Percentiles rank a stretch among this genome's conserved stretches.
Conservation (phyloP, 2,888 invertebrate species). For the Drosophila rellima region DNA sequence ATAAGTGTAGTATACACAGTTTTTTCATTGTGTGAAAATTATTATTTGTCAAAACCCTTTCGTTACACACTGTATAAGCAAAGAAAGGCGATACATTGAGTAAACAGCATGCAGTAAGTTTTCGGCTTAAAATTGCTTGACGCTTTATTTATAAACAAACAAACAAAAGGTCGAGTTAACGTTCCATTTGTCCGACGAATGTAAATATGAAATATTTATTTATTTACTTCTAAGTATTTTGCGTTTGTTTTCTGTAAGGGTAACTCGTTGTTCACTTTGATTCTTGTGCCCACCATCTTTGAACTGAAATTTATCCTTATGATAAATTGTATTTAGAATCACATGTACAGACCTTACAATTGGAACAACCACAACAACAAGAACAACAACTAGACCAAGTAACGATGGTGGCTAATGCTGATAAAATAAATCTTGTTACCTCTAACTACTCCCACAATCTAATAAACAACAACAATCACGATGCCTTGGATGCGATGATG, state of each 20-base stretch:
- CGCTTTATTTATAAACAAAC: not conserved
- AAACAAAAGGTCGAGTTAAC: not conserved
- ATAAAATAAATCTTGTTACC: conserved; percentile 86
- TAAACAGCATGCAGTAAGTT: conserved; percentile 4
- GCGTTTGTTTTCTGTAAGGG: conserved; percentile 29
- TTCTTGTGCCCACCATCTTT: conserved; percentile 59
- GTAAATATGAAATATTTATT: conserved; percentile 2
- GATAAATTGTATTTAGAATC: conserved; percentile 86
- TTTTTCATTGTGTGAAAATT: too few relatives aligned
- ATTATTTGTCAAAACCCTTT: not conserved
- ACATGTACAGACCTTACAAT: conserved; percentile 87
- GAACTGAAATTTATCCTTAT: conserved; percentile 79
- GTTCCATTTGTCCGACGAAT: not conserved
- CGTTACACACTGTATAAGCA: not conserved
- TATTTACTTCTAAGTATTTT: too few relatives aligned
- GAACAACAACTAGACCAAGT: conserved; percentile 86
- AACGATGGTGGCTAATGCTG: conserved; percentile 86
- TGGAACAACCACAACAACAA: conserved; percentile 83
- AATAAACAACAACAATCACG: conserved; percentile 52
- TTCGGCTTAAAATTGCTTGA: not conserved
- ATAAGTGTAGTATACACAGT: too few relatives aligned
- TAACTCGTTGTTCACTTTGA: conserved; percentile 37
- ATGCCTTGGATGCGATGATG: conserved; percentile 59
- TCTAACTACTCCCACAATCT: conserved; percentile 83
- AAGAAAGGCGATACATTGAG: not conserved